Evolutionary conservation across 35 echinoderm and acorn worm genomes (phyloP).

Genomic region (Ophioderma brevispina): DNA sequence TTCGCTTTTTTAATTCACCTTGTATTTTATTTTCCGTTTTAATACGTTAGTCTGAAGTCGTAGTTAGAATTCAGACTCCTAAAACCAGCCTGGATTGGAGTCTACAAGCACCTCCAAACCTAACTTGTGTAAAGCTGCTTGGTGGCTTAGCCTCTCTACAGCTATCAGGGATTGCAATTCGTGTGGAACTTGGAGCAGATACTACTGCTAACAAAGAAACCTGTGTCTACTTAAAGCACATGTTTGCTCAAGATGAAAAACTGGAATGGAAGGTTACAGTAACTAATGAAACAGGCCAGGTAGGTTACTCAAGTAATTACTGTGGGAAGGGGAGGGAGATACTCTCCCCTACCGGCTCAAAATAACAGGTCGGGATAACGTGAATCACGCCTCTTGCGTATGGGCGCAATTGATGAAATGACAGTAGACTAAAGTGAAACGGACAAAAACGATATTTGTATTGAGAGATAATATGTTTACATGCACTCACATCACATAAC

Average conservation of each 20-base stretch:
- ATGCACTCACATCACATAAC: too few relatives aligned
- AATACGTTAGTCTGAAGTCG: background rate
- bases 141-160: background rate
- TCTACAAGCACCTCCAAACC: background rate
- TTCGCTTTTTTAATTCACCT: too few relatives aligned
- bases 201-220: background rate
- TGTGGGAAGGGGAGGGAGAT: too few relatives aligned
- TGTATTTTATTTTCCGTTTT: too few relatives aligned
- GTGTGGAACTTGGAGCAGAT: background rate
- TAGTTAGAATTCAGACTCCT: background rate
- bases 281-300: background rate
- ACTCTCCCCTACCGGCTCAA: too few relatives aligned
- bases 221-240: background rate
- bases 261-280: background rate
- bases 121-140: background rate
- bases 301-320: too few relatives aligned
- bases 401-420: too few relatives aligned
- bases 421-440: too few relatives aligned
- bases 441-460: too few relatives aligned
- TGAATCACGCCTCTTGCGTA: too few relatives aligned
- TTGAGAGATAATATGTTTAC: too few relatives aligned
- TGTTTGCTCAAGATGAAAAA: background rate
- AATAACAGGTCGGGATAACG: too few relatives aligned
- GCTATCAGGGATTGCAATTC: background rate
- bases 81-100: background rate